These are phyloP conservation scores for Holacanthella duospinosa DNA, from an alignment of 2,888 invertebrate species.

Conservation along the genomic window DNA sequence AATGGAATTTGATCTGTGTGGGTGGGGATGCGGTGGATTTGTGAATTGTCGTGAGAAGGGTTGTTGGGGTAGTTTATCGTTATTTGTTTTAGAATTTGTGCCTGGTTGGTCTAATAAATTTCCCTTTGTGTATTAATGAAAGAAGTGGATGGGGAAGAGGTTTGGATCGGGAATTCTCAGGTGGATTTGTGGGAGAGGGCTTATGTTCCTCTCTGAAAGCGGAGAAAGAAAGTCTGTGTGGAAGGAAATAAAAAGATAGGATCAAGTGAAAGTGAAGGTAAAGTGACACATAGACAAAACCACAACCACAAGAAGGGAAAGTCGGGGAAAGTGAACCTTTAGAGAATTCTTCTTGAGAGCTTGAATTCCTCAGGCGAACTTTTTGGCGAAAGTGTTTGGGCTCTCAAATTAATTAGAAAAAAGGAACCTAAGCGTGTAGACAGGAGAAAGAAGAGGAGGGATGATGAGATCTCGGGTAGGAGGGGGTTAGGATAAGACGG, in stretches of 20 bases:
- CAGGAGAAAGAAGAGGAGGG: conserved; percentile 9
- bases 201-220: conserved; percentile 2
- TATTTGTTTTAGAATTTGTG: background rate
- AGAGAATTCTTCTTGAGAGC: too few relatives aligned
- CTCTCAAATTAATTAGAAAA: conserved; percentile 39
- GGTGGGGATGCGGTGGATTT: background rate
- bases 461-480: background rate
- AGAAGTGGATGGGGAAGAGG: conserved; percentile 3
- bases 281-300: conserved; percentile 27
- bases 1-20: background rate
- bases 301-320: conserved; percentile 14
- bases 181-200: background rate
- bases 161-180: background rate
- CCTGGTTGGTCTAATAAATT: background rate
- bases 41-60: conserved; percentile 3
- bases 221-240: conserved; percentile 11
- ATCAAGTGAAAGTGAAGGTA: conserved; percentile 21
- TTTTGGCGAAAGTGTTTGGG: too few relatives aligned
- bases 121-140: conserved; percentile 1
- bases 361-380: background rate
- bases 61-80: conserved; percentile 1
- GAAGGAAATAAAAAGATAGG: conserved; percentile 17
- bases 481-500: conserved; percentile 32
- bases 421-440: conserved; percentile 30
- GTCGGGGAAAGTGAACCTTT: too few relatives aligned